These are phyloP conservation scores for Athalia circularis DNA, from an alignment of 2,888 invertebrate genomes.

Conservation along the genomic window DNA sequence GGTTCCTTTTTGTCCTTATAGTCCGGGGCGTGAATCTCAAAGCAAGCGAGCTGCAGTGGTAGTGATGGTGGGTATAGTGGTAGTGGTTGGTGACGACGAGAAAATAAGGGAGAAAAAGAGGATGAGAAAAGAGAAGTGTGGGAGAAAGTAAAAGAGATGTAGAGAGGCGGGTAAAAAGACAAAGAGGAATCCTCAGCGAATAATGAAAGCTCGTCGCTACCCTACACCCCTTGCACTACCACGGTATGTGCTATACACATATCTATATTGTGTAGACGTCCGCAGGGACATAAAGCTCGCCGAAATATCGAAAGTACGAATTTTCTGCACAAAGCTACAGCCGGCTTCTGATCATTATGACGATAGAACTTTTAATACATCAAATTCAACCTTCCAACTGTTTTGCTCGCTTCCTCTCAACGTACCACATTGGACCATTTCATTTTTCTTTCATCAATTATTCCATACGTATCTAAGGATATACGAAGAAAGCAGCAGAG, in stretches of 20 bases:
- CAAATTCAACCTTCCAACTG: too few relatives aligned
- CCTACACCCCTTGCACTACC: constrained; percentile 12
- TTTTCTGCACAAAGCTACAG: not conserved
- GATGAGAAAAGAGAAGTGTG: not conserved
- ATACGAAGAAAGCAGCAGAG: too few relatives aligned
- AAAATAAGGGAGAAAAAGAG: not conserved
- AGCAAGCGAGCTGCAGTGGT: not conserved
- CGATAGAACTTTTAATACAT: constrained; percentile 29
- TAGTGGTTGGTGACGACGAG: not conserved
- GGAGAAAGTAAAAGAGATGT: not conserved
- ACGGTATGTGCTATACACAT: not conserved
- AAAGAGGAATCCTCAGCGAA: constrained; percentile 45
- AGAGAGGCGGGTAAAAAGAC: constrained; percentile 29
- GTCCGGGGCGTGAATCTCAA: constrained; percentile 29
- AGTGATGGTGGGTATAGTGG: not conserved
- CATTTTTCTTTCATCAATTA: too few relatives aligned
- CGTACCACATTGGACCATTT: too few relatives aligned
- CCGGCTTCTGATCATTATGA: not conserved
- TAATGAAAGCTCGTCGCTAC: constrained; percentile 50
- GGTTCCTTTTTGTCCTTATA: constrained; percentile 43
- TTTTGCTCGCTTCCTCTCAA: too few relatives aligned
- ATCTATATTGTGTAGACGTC: not conserved
- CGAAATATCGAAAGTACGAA: constrained; percentile 27
- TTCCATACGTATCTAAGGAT: too few relatives aligned
- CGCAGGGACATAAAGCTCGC: not conserved